Evolutionary conservation across 2,113 vertebrate genomes (phyloP).

Genomic region (Rostratula benghalensis): DNA sequence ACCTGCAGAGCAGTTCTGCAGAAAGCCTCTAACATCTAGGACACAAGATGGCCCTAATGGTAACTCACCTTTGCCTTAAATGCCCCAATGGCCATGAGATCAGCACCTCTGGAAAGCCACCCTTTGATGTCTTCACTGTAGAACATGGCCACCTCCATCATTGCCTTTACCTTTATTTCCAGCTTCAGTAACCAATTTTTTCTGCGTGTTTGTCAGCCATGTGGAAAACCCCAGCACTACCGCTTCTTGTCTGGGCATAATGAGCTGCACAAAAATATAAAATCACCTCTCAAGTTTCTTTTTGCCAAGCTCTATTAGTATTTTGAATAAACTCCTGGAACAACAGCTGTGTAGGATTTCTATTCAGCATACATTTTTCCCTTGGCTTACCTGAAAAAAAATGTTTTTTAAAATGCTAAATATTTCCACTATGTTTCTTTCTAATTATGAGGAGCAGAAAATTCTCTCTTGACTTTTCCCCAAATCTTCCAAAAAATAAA

Average conservation of each 20-base stretch:
- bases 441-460: neutral
- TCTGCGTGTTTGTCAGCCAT: neutral
- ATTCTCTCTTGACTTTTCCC: neutral
- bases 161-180: neutral
- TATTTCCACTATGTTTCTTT: neutral
- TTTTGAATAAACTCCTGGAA: neutral
- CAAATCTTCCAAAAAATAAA: neutral
- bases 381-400: neutral
- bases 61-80: neutral
- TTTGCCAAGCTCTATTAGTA: neutral
- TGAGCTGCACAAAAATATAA: neutral
- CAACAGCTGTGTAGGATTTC: neutral
- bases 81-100: neutral
- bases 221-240: neutral
- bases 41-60: neutral
- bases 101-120: neutral
- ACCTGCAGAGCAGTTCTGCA: neutral
- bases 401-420: neutral
- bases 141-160: neutral
- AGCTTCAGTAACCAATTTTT: neutral
- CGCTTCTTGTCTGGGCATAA: neutral
- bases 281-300: neutral
- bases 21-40: neutral
- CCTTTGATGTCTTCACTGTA: neutral
- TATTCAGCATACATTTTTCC: neutral